A percentile compares a stretch with the other conserved stretches of the same genome.
Conservation (phyloP, 2,888 invertebrate species). For the Slavum lentiscoides region DNA sequence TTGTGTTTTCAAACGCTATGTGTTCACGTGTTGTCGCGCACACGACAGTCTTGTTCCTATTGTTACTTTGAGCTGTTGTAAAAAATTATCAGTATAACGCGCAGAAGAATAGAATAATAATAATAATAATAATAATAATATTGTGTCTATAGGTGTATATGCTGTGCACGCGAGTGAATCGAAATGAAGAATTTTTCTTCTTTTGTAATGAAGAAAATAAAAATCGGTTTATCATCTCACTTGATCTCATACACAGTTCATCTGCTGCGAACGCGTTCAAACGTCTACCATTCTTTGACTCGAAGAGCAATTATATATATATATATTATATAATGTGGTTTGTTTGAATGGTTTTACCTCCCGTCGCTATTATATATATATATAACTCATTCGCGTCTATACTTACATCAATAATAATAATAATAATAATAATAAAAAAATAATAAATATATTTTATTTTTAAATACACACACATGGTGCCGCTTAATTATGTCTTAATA, state of each 20-base stretch:
- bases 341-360: too few relatives aligned
- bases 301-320: too few relatives aligned
- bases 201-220: constrained; percentile 4
- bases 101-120: background rate
- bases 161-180: background rate
- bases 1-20: constrained; percentile 11
- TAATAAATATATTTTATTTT: too few relatives aligned
- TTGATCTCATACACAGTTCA: background rate
- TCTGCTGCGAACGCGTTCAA: background rate
- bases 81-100: constrained; percentile 4
- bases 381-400: too few relatives aligned
- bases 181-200: background rate
- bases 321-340: too few relatives aligned
- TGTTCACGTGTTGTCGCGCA: background rate
- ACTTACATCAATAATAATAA: too few relatives aligned
- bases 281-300: too few relatives aligned
- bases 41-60: constrained; percentile 29
- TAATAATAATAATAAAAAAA: too few relatives aligned
- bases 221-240: constrained; percentile 24
- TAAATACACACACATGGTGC: too few relatives aligned
- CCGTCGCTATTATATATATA: too few relatives aligned
- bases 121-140: too few relatives aligned
- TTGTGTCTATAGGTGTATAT: background rate
- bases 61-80: constrained; percentile 25
- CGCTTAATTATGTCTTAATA: too few relatives aligned